Conservation (phyloP, 2,113 vertebrate genomes). For the Silurus glanis region DNA sequence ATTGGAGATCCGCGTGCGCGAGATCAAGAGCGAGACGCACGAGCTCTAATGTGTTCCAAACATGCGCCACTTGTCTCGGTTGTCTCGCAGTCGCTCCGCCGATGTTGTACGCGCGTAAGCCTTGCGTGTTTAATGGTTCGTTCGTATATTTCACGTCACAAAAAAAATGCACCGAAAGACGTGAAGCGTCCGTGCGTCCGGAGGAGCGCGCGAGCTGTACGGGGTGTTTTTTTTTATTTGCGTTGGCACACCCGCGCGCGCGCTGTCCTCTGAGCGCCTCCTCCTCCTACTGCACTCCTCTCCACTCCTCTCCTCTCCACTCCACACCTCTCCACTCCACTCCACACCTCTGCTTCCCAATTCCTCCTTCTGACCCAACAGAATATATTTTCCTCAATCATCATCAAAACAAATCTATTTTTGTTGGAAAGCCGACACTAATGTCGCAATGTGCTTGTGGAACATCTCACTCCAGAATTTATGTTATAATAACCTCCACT, state of each 20-base stretch:
- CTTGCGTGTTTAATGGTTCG: no score
- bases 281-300: background rate
- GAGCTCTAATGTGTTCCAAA: slow-evolving; percentile 54
- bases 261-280: background rate
- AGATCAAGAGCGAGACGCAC: slow-evolving; percentile 60
- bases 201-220: background rate
- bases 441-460: no score
- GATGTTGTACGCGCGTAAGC: background rate
- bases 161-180: background rate
- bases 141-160: background rate
- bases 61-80: slow-evolving; percentile 68
- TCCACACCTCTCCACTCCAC: background rate
- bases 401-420: background rate
- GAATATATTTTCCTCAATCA: background rate
- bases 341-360: background rate
- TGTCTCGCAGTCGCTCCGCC: background rate
- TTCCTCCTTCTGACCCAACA: background rate
- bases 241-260: background rate
- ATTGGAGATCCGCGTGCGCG: slow-evolving; percentile 62
- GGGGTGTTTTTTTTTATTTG: background rate
- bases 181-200: background rate
- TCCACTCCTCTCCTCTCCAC: background rate
- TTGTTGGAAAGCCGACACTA: no score
- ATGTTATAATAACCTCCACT: no score
- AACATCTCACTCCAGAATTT: no score